Percentiles rank a stretch among this genome's conserved stretches.
phyloP scores from a whole-genome alignment of 2,888 invertebrate species.

The Aromia moschata region DNA sequence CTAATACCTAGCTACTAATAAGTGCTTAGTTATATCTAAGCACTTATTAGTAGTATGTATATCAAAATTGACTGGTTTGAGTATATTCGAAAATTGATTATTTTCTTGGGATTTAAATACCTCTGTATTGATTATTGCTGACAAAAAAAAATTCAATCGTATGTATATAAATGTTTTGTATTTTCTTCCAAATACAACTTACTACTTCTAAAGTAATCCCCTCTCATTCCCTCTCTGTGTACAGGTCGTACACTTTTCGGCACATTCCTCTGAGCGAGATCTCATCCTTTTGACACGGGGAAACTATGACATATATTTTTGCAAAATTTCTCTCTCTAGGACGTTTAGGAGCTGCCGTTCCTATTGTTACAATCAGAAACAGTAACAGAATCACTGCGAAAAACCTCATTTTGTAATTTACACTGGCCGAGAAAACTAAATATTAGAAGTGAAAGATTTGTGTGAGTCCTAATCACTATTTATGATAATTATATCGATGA shows the following conservation, averaged over 20 bases:
- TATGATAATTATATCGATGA: not conserved
- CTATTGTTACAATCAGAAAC: not conserved
- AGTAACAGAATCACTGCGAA: not conserved
- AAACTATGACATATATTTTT: conserved; percentile 24
- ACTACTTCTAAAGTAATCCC: not conserved
- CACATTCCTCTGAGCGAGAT: conserved; percentile 31
- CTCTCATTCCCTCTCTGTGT: not conserved
- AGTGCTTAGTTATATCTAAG: too few species aligned
- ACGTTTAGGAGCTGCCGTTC: not conserved
- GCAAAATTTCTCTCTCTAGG: conserved; percentile 27
- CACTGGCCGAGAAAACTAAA: too few species aligned
- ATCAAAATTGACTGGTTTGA: too few species aligned
- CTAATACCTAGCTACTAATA: too few species aligned
- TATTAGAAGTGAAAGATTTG: not conserved
- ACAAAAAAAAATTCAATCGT: conserved; percentile 2
- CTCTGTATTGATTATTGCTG: too few species aligned
- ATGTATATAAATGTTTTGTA: too few species aligned
- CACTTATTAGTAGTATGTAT: too few species aligned
- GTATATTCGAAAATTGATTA: too few species aligned
- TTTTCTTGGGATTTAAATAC: too few species aligned
- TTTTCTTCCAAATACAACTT: too few species aligned
- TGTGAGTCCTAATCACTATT: not conserved
- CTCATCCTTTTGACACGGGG: conserved; percentile 23
- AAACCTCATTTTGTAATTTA: too few species aligned
- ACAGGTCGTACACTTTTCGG: conserved; percentile 3